Conservation (phyloP, 2,113 vertebrate species). For the Haemorhous mexicanus region DNA sequence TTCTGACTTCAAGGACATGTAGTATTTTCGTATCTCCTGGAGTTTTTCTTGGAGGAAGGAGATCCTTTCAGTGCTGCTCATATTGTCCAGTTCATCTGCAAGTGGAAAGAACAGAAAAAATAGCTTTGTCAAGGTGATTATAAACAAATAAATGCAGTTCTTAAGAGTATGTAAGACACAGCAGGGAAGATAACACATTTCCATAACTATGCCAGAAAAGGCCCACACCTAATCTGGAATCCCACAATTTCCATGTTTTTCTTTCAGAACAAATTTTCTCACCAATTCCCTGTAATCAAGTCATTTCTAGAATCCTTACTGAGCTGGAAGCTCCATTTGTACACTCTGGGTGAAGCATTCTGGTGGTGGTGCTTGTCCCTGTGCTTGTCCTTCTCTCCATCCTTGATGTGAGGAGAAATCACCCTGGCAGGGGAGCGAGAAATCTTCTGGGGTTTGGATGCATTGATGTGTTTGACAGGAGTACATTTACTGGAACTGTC, state of each 20-base stretch:
- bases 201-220: neutral
- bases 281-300: neutral
- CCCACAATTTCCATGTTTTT: neutral
- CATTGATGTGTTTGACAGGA: conserved; percentile 79
- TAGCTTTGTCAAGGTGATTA: neutral
- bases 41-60: conserved; percentile 97
- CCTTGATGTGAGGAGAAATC: conserved; percentile 82
- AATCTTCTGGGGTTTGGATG: conserved; percentile 85
- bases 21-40: conserved; percentile 97
- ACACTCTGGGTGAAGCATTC: conserved; percentile 84
- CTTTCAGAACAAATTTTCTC: neutral
- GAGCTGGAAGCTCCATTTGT: conserved; percentile 96
- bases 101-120: neutral
- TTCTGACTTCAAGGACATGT: conserved; percentile 97
- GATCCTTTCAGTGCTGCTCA: conserved; percentile 92
- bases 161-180: neutral
- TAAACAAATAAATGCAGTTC: neutral
- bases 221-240: neutral
- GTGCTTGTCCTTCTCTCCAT: conserved; percentile 84
- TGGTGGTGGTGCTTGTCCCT: conserved; percentile 84
- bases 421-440: conserved; percentile 79
- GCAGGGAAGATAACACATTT: neutral
- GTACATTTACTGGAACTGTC: conserved; percentile 84
- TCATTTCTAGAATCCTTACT: conserved; percentile 73
- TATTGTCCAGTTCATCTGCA: conserved; percentile 88